Evolutionary conservation across 2,797 vertebrate species (phyloP).

Genomic region (Hippocampus kuda): DNA sequence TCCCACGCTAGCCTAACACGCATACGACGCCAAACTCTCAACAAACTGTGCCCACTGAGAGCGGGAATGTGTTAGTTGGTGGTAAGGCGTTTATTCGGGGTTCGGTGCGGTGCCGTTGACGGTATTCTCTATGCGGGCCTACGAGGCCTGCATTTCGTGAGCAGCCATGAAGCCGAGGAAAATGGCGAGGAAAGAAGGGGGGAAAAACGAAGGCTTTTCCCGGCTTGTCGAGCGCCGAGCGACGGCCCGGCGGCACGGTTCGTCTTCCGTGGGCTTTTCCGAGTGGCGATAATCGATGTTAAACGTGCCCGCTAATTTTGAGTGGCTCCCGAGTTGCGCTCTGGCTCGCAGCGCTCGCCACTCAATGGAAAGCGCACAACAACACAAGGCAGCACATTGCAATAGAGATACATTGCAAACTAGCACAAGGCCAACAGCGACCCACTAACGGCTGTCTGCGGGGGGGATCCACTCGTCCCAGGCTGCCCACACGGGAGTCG

Average conservation of each 20-base stretch:
- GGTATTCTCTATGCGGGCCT: constrained; percentile 71
- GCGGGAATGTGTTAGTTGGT: constrained; percentile 9
- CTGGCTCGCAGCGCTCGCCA: constrained; percentile 64
- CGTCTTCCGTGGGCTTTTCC: constrained; percentile 66
- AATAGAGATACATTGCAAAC: constrained; percentile 59
- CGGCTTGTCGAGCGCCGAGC: constrained; percentile 58
- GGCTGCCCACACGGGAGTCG: constrained; percentile 38
- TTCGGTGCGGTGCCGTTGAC: constrained; percentile 35
- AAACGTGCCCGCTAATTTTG: constrained; percentile 94
- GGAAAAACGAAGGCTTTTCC: constrained; percentile 61
- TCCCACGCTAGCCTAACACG: constrained; percentile 15
- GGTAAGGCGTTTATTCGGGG: constrained; percentile 21
- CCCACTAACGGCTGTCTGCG: constrained; percentile 18
- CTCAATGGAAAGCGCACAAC: constrained; percentile 62
- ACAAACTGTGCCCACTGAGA: constrained; percentile 9
- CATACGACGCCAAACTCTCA: constrained; percentile 18
- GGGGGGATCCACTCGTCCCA: constrained; percentile 35
- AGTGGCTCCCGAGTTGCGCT: constrained; percentile 85
- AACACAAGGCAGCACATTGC: constrained; percentile 68
- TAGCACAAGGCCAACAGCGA: constrained; percentile 69
- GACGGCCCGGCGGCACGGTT: constrained; percentile 56
- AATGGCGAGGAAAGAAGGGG: constrained; percentile 77
- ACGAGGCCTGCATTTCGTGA: constrained; percentile 90
- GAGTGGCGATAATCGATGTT: constrained; percentile 85
- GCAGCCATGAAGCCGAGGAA: constrained; percentile 87